phyloP scores from a whole-genome alignment of 1,140 invertebrate genomes.

The Yoshiicerus persimilis region DNA sequence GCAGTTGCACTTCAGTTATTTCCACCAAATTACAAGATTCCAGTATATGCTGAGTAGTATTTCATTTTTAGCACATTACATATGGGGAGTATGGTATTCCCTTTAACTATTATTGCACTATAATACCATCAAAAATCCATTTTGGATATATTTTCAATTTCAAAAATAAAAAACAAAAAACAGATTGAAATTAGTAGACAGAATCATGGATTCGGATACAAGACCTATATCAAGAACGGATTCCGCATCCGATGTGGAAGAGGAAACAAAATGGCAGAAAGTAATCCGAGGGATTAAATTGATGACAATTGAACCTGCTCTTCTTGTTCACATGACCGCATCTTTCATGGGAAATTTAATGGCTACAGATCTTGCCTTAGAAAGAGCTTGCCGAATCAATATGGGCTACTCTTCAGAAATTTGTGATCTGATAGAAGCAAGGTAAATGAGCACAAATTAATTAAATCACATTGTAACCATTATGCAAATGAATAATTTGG shows the following conservation, averaged over 20 bases:
- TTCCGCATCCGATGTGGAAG: not conserved
- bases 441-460: constrained; percentile 19
- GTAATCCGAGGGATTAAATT: not conserved
- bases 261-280: not conserved
- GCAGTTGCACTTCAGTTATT: not conserved
- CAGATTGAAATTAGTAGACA: not conserved
- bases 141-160: too few species aligned
- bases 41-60: too few species aligned
- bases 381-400: constrained; percentile 81
- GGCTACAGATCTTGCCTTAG: constrained; percentile 67
- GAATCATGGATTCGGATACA: not conserved
- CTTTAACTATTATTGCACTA: not conserved
- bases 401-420: constrained; percentile 67
- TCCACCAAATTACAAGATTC: too few species aligned
- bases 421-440: constrained; percentile 65
- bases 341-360: constrained; percentile 48
- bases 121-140: too few species aligned
- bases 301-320: constrained; percentile 26
- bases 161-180: too few species aligned
- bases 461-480: too few species aligned
- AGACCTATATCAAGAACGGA: not conserved
- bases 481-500: not conserved
- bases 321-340: constrained; percentile 34
- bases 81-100: not conserved
- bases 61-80: too few species aligned